phyloP scores from a whole-genome alignment of 2,888 invertebrate genomes.

The Scaptomyza flava region DNA sequence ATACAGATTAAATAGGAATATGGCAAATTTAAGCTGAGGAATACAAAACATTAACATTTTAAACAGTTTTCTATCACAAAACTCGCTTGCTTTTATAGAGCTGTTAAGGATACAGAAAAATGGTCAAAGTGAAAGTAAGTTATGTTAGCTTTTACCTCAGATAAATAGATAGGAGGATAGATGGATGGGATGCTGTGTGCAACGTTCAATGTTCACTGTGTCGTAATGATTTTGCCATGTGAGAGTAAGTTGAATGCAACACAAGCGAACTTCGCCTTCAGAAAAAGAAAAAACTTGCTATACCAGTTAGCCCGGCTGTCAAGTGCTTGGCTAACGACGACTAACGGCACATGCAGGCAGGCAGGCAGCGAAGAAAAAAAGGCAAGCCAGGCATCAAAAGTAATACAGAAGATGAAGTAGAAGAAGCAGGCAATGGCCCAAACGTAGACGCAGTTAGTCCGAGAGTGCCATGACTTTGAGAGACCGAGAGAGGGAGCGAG shows the following conservation, averaged over 20 bases:
- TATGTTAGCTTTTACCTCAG: conserved; percentile 13
- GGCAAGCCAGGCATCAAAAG: background rate
- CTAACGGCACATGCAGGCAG: conserved; percentile 57
- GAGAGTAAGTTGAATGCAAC: conserved; percentile 29
- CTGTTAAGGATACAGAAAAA: conserved; percentile 18
- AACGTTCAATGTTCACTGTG: conserved; percentile 30
- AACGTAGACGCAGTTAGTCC: conserved; percentile 30
- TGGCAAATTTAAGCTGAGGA: no score
- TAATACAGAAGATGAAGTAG: conserved; percentile 7
- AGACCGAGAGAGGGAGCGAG: background rate
- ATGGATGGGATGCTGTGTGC: conserved; percentile 6
- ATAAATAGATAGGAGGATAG: background rate
- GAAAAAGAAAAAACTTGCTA: conserved; percentile 27
- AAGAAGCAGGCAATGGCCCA: conserved; percentile 37
- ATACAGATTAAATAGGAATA: no score
- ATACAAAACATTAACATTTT: background rate
- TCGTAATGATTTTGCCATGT: conserved; percentile 35
- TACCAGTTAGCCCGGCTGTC: conserved; percentile 35
- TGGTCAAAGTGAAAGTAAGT: conserved; percentile 29
- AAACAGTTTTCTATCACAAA: background rate
- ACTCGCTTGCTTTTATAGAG: conserved; percentile 6
- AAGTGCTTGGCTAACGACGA: conserved; percentile 53
- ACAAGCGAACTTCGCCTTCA: conserved; percentile 28
- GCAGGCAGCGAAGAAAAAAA: conserved; percentile 7
- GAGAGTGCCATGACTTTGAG: background rate